phyloP scores from a whole-genome alignment of 1,140 invertebrate species.

The Leptopilina boulardi region DNA sequence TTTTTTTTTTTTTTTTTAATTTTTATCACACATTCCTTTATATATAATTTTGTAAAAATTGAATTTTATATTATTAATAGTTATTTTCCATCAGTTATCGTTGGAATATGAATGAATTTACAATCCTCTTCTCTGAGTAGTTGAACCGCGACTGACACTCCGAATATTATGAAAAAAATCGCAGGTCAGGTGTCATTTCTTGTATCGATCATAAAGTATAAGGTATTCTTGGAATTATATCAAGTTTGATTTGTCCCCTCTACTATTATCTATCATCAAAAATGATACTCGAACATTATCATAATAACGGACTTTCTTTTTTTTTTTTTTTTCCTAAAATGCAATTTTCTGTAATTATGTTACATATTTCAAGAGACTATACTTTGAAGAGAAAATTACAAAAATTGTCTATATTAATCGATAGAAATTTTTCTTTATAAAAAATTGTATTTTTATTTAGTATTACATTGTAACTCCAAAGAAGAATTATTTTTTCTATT shows the following conservation, averaged over 20 bases:
- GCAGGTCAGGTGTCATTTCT: neutral
- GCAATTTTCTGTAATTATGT: conserved; percentile 5
- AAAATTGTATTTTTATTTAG: no score
- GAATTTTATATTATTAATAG: no score
- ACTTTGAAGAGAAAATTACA: neutral
- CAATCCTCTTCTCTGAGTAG: neutral
- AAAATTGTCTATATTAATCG: no score
- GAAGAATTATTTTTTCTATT: no score
- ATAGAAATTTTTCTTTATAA: no score
- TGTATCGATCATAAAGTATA: neutral
- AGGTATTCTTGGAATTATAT: neutral
- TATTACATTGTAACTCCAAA: no score
- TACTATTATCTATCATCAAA: neutral
- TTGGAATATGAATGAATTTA: no score
- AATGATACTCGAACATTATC: neutral
- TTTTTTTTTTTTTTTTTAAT: no score
- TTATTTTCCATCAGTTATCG: no score
- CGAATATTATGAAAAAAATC: neutral
- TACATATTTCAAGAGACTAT: neutral
- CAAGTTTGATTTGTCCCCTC: neutral
- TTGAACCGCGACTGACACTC: neutral
- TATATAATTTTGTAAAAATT: no score
- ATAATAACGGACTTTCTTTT: neutral
- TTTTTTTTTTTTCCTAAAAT: neutral
- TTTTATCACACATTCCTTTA: no score